Percentiles rank a stretch among this genome's conserved stretches.
Evolutionary conservation across 2,888 invertebrate genomes (phyloP).

Genomic region (Pyralis farinalis): DNA sequence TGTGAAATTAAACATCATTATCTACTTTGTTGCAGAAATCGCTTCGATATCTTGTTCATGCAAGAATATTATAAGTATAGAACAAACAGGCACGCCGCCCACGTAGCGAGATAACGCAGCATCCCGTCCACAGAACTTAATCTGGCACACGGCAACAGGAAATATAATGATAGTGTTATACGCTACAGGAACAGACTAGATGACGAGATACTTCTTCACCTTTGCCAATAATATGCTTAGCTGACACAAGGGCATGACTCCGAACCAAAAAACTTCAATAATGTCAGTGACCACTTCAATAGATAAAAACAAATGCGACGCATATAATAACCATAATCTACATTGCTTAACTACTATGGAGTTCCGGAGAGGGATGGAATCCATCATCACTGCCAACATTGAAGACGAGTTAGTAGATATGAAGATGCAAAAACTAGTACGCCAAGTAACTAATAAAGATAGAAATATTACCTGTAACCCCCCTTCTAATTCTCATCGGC

Average conservation of each 20-base stretch:
- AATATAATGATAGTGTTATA: slow-evolving; percentile 54
- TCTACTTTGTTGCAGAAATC: slow-evolving; percentile 73
- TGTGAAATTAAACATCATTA: slow-evolving; percentile 17
- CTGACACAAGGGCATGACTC: slow-evolving; percentile 45
- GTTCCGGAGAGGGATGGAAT: slow-evolving; percentile 2
- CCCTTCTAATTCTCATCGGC: background rate
- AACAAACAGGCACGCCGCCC: slow-evolving; percentile 64
- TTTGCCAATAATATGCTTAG: slow-evolving; percentile 52
- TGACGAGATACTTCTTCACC: slow-evolving; percentile 25
- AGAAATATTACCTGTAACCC: slow-evolving; percentile 23
- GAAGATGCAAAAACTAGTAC: slow-evolving; percentile 12
- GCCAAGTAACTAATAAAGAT: slow-evolving; percentile 33
- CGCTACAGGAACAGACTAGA: slow-evolving; percentile 32
- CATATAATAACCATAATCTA: background rate
- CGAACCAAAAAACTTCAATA: slow-evolving; percentile 21
- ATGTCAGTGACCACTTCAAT: slow-evolving; percentile 16
- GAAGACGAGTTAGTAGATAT: background rate
- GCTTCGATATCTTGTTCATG: slow-evolving; percentile 68
- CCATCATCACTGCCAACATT: slow-evolving; percentile 1
- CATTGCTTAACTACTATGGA: slow-evolving; percentile 1
- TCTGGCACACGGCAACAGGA: slow-evolving; percentile 68
- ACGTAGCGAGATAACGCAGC: slow-evolving; percentile 63
- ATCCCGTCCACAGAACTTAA: slow-evolving; percentile 70
- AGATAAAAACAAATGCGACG: background rate
- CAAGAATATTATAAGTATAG: slow-evolving; percentile 70